These are phyloP conservation scores for Alauda arvensis DNA, from an alignment of 2,797 vertebrate species.

Conservation along the genomic window DNA sequence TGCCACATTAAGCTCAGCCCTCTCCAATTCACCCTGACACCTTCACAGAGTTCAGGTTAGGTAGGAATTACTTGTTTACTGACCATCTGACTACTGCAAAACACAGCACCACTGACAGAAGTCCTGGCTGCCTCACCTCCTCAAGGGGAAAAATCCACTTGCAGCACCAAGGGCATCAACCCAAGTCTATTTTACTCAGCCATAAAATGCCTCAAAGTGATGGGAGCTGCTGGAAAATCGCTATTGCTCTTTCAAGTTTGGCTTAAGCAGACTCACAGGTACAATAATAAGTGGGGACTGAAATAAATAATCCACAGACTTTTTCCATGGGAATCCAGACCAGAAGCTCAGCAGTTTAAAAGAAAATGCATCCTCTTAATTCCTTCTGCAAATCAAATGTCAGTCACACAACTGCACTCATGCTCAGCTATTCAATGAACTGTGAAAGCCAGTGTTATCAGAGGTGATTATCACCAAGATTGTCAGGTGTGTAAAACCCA, in stretches of 20 bases:
- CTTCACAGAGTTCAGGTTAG: neutral
- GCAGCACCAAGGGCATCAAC: accelerated
- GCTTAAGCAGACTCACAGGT: neutral
- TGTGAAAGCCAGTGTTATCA: neutral
- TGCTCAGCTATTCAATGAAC: neutral
- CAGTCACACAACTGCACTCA: neutral
- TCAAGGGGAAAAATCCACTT: neutral
- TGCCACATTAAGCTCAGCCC: accelerated
- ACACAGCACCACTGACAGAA: neutral
- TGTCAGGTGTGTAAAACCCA: neutral
- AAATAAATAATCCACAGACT: neutral
- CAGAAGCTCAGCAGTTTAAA: neutral
- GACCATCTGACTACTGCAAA: neutral
- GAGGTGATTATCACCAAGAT: neutral
- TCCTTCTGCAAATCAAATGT: neutral
- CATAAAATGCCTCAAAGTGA: neutral
- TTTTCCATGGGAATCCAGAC: neutral
- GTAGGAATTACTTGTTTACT: neutral
- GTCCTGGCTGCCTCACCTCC: neutral
- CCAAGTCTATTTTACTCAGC: neutral
- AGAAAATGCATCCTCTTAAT: neutral
- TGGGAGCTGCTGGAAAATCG: neutral
- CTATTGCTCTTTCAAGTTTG: neutral
- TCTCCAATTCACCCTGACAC: neutral
- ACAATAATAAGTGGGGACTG: neutral